These are phyloP conservation scores for Clusia tigrina DNA, from an alignment of 2,888 invertebrate genomes.

Conservation along the genomic window DNA sequence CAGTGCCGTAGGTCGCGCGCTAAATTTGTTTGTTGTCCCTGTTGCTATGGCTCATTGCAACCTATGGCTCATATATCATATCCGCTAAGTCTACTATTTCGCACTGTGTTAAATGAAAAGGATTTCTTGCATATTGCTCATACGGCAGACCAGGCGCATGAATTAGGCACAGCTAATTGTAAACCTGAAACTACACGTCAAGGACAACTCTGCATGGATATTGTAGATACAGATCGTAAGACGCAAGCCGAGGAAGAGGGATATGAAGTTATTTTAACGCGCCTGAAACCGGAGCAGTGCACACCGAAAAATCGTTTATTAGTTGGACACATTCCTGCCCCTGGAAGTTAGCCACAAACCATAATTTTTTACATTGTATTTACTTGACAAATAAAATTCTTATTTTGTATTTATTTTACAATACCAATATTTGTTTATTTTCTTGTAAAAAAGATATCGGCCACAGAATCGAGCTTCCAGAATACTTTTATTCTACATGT, in stretches of 20 bases:
- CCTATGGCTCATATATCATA: conserved; percentile 80
- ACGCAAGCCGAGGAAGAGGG: conserved; percentile 77
- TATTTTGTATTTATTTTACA: too few species aligned
- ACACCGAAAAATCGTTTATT: conserved; percentile 82
- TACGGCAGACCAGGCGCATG: conserved; percentile 91
- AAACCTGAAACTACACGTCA: conserved; percentile 67
- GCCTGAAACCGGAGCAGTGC: conserved; percentile 81
- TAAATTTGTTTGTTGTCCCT: conserved; percentile 89
- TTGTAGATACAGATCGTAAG: conserved; percentile 87
- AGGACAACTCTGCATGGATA: conserved; percentile 86
- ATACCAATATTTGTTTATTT: too few species aligned
- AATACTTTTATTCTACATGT: neutral
- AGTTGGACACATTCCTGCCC: conserved; percentile 45
- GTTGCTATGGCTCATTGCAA: conserved; percentile 91
- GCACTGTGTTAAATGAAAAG: conserved; percentile 62
- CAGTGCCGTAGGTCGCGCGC: conserved; percentile 81
- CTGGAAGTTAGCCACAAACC: neutral
- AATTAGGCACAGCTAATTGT: conserved; percentile 62
- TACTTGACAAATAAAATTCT: neutral
- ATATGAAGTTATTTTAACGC: conserved; percentile 78
- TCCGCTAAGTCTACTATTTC: conserved; percentile 78
- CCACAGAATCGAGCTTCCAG: neutral
- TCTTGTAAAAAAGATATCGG: too few species aligned
- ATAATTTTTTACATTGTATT: neutral
- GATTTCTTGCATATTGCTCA: conserved; percentile 84